phyloP scores from a whole-genome alignment of 2,113 vertebrate species.

The Triplophysa siluroides region DNA sequence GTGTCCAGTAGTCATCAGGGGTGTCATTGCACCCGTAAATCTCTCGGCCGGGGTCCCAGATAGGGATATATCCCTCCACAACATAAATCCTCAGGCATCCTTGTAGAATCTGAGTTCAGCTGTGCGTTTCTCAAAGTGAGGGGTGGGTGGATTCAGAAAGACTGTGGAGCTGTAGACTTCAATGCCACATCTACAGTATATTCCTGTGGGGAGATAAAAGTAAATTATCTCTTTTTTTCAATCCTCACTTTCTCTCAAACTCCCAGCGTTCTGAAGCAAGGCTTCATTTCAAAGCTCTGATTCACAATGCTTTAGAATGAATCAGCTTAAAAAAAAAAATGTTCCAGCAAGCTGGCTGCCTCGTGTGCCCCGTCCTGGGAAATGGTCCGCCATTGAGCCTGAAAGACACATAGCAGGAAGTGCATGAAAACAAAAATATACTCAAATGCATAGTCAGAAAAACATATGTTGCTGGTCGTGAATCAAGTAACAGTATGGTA shows the following conservation, averaged over 20 bases:
- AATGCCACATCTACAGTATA: conserved; percentile 52
- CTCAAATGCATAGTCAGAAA: conserved; percentile 37
- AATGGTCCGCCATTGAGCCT: neutral
- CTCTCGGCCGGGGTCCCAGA: conserved; percentile 65
- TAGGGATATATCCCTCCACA: conserved; percentile 60
- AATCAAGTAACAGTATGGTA: conserved; percentile 32
- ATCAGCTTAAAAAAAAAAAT: neutral
- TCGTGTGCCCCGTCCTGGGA: neutral
- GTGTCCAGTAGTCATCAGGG: conserved; percentile 71
- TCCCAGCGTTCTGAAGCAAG: neutral
- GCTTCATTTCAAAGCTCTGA: conserved; percentile 8
- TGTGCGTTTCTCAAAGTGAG: conserved; percentile 55
- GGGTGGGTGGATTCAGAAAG: conserved; percentile 51
- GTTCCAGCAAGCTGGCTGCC: neutral
- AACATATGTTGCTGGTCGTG: conserved; percentile 43
- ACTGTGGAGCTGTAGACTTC: conserved; percentile 51
- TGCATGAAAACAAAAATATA: conserved; percentile 31
- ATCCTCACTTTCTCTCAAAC: neutral
- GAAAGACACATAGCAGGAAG: conserved; percentile 25
- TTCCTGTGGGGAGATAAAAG: conserved; percentile 4
- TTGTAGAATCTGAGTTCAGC: conserved; percentile 60
- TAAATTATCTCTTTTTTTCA: neutral
- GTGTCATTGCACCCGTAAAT: conserved; percentile 74
- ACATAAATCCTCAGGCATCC: conserved; percentile 69
- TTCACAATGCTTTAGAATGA: neutral